Conservation (phyloP, 2,113 vertebrate species). For the Sclerurus mexicanus region DNA sequence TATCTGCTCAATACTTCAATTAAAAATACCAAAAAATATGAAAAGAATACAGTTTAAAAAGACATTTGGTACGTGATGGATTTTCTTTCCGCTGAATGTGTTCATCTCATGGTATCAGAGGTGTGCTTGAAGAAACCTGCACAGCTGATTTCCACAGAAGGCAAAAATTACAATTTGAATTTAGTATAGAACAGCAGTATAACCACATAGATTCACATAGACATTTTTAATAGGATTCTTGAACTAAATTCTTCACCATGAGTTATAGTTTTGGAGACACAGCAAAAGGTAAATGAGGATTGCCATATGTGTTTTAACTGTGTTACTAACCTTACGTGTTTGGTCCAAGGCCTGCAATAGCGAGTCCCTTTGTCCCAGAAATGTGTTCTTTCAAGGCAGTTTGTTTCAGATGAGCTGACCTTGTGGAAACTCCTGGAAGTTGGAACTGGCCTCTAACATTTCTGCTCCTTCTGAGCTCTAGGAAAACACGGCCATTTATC, state of each 20-base stretch:
- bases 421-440: fast-evolving
- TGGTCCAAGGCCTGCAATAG: background rate
- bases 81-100: background rate
- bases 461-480: background rate
- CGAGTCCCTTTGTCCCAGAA: background rate
- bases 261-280: background rate
- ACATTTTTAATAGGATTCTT: background rate
- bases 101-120: background rate
- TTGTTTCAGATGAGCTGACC: background rate
- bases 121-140: background rate
- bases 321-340: background rate
- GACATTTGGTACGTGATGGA: background rate
- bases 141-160: background rate
- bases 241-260: background rate
- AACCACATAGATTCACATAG: background rate
- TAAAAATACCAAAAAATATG: background rate
- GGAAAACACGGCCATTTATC: background rate
- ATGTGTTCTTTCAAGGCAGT: background rate
- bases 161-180: background rate
- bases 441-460: background rate
- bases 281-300: background rate
- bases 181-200: background rate
- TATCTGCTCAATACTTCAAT: background rate
- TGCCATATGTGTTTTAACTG: background rate
- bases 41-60: background rate